Evolutionary conservation across 1,140 invertebrate species (phyloP).

Genomic region (Diprion similis): DNA sequence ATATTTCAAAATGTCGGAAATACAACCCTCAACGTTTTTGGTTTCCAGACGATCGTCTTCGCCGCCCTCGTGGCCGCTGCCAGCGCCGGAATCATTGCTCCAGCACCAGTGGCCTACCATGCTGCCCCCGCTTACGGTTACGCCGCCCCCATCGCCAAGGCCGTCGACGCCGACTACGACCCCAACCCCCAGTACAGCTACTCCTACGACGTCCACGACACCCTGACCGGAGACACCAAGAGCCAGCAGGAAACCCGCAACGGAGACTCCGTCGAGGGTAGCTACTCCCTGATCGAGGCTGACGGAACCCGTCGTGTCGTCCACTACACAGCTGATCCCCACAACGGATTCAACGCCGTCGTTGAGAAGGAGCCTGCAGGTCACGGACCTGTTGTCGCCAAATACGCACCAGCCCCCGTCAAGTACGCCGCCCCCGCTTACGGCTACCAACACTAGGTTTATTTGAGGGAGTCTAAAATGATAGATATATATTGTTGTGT

Average conservation of each 20-base stretch:
- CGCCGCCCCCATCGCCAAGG: constrained; percentile 35
- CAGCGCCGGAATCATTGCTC: constrained; percentile 44
- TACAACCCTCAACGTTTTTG: background rate
- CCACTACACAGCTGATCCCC: constrained; percentile 49
- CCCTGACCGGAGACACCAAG: constrained; percentile 67
- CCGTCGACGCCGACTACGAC: constrained; percentile 46
- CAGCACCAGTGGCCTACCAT: constrained; percentile 35
- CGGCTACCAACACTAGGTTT: background rate
- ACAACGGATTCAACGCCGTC: constrained; percentile 50
- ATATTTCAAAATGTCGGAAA: no score
- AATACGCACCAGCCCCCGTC: background rate
- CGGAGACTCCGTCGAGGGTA: constrained; percentile 56
- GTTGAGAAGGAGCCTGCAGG: constrained; percentile 14
- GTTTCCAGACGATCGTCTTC: constrained; percentile 57
- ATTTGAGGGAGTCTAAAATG: background rate
- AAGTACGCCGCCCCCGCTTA: background rate
- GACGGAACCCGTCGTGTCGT: constrained; percentile 42
- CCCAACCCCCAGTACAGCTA: constrained; percentile 61
- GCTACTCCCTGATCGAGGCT: constrained; percentile 38
- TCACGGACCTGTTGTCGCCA: no score
- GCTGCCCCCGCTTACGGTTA: constrained; percentile 38
- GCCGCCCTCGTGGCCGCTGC: constrained; percentile 56
- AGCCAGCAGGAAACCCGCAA: constrained; percentile 67
- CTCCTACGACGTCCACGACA: constrained; percentile 64
- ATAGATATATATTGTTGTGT: background rate